Percentiles rank a stretch among this genome's conserved stretches.
Evolutionary conservation across 2,113 vertebrate genomes (phyloP).

Genomic region (Entelurus aequoreus): DNA sequence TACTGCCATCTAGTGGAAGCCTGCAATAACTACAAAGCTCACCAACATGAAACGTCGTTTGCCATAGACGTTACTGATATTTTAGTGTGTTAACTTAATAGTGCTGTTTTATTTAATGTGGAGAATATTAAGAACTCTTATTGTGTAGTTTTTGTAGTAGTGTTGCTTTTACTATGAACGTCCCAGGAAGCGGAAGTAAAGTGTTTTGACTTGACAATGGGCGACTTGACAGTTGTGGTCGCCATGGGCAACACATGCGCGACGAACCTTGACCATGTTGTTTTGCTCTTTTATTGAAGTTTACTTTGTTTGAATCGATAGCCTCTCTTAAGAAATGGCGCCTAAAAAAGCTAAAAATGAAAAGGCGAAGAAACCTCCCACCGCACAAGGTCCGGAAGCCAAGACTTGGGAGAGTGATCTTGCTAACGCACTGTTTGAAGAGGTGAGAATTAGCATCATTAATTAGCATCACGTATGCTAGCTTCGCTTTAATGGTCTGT

Average conservation of each 20-base stretch:
- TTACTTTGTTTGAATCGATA: neutral
- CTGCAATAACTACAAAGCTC: no score
- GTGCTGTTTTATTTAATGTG: no score
- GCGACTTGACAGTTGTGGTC: neutral
- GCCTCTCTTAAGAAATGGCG: conserved; percentile 27
- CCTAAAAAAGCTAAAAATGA: conserved; percentile 36
- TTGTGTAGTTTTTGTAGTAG: no score
- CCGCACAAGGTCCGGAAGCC: neutral
- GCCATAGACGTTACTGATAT: no score
- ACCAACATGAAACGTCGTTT: no score
- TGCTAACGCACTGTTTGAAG: conserved; percentile 35
- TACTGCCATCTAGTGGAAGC: conserved; percentile 40
- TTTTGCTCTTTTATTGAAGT: neutral
- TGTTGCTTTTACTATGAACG: no score
- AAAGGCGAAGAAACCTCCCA: conserved; percentile 24
- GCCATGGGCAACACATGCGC: conserved; percentile 36
- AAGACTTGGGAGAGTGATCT: conserved; percentile 50
- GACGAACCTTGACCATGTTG: neutral
- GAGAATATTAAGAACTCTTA: no score
- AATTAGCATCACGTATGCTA: no score
- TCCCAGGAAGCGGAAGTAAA: no score
- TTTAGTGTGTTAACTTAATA: no score
- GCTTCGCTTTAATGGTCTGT: no score
- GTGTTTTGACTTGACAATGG: no score
- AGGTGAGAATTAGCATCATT: conserved; percentile 37